Base-by-base conservation (phyloP, 2,888 invertebrate genomes). In the Monopis laevigella region DNA sequence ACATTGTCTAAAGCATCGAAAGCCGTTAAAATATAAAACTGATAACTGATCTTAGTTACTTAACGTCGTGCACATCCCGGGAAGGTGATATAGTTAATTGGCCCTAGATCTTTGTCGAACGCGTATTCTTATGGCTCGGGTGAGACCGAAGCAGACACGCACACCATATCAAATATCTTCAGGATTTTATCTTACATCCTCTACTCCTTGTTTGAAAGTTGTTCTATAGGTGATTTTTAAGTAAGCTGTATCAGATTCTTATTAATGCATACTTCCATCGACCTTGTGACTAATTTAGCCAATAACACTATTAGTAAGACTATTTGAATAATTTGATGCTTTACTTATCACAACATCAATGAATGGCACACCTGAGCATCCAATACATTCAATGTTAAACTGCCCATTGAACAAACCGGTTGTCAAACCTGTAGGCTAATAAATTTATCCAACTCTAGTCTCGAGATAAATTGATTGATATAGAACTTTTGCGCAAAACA, bases 391-490 rank as follows among this genome's bases (percentile, higher is more conserved):
- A 11, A n/a, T 11, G 12, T 11, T 11, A 29, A 29, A 6, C 14
- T 29, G 29, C 3, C 11, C 11, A 8, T 29, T 6, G 11, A 29
- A 2, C 11, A 29, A 27, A 72, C 72, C 70, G 64, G 73, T 70
- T 53, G 46, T 43, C 51, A 48, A 49, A 61, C 55, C 57, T 62
- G 62, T 65, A 56, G 65, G 62, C 65, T 63, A 68, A 64, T 62
- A 67, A 63, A 68, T 69, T 62, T 58, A 54, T 53, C 27, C 11
- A 27, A 2, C 11, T 11, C 13, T 13, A 21, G 32, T 29, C 29
- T 40, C 40, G 21, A 40, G 74, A 74, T 75, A 67, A 74, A 74
- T 73, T 73, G 73, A 73, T 69, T 67, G 75, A 75, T 74, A 74
- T 71, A 56, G 58, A 61, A 59, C 58, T 62, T 63, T 63, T 62